Evolutionary conservation across 2,113 vertebrate species (phyloP).

Genomic region (Tychaedon coryphoeus): DNA sequence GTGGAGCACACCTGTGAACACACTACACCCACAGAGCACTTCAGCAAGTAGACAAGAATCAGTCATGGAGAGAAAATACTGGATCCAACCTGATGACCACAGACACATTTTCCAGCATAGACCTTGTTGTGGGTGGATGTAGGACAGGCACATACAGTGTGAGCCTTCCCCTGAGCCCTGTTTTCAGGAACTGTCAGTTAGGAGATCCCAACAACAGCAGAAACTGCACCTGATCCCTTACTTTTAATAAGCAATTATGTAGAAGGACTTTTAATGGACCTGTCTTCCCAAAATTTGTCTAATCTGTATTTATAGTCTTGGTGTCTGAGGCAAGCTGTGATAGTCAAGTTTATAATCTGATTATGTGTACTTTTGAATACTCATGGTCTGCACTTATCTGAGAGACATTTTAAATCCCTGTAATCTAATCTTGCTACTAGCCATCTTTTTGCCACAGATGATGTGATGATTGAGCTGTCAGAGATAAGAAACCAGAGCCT

Average conservation of each 20-base stretch:
- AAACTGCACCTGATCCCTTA: not conserved
- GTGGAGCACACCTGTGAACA: not conserved
- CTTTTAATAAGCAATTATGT: not conserved
- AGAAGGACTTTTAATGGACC: not conserved
- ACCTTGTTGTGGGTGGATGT: not conserved
- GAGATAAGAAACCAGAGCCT: not conserved
- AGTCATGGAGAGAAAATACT: not conserved
- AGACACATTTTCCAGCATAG: not conserved
- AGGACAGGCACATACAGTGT: not conserved
- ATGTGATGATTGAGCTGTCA: not conserved
- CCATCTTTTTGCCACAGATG: not conserved
- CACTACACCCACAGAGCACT: not conserved
- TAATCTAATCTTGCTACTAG: slow-evolving; percentile 34
- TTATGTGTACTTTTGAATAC: slow-evolving; percentile 19
- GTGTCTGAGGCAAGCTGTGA: not conserved
- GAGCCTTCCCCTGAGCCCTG: not conserved
- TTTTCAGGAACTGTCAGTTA: not conserved
- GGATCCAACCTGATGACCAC: accelerated
- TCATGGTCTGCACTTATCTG: not conserved
- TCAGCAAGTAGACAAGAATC: not conserved
- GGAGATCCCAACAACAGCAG: not conserved
- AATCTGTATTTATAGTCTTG: not conserved
- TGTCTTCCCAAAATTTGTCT: not conserved
- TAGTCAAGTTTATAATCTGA: slow-evolving; percentile 23
- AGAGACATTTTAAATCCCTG: not conserved